phyloP scores from a whole-genome alignment of 2,797 vertebrate genomes.

The Oophaga sylvatica region DNA sequence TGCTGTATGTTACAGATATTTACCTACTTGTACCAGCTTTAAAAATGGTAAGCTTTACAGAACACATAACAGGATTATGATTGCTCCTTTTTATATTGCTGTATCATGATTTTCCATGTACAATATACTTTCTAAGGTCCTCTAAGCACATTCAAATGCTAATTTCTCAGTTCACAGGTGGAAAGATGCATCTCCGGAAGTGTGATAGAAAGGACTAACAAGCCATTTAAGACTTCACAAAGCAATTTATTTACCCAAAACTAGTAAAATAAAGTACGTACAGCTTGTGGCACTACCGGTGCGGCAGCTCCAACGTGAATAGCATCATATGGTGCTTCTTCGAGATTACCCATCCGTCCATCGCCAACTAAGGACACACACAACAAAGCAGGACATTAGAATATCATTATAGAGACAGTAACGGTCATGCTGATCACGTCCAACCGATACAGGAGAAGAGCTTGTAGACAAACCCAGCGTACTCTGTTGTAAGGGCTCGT shows the following conservation, averaged over 20 bases:
- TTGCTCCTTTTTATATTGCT: no score
- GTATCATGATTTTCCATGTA: no score
- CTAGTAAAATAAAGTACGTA: constrained; percentile 73
- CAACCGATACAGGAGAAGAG: background rate
- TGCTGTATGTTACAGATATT: no score
- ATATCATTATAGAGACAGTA: background rate
- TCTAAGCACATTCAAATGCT: no score
- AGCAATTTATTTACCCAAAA: background rate
- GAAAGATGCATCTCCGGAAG: background rate
- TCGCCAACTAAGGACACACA: constrained; percentile 85
- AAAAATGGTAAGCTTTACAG: no score
- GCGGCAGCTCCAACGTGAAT: constrained; percentile 98
- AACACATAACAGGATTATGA: no score
- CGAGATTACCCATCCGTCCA: constrained; percentile 85
- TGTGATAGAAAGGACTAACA: background rate
- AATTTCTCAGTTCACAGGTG: background rate
- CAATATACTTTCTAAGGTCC: no score
- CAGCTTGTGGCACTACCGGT: constrained; percentile 92
- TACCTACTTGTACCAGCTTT: no score
- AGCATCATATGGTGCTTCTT: constrained; percentile 95
- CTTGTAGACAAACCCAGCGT: no score
- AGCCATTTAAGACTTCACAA: background rate
- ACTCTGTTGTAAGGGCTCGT: no score
- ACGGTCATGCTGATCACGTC: background rate
- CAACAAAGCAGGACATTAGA: background rate